A percentile compares a stretch with the other conserved stretches of the same genome.
phyloP scores from a whole-genome alignment of 1,140 invertebrate species.

The Prorops nasuta region DNA sequence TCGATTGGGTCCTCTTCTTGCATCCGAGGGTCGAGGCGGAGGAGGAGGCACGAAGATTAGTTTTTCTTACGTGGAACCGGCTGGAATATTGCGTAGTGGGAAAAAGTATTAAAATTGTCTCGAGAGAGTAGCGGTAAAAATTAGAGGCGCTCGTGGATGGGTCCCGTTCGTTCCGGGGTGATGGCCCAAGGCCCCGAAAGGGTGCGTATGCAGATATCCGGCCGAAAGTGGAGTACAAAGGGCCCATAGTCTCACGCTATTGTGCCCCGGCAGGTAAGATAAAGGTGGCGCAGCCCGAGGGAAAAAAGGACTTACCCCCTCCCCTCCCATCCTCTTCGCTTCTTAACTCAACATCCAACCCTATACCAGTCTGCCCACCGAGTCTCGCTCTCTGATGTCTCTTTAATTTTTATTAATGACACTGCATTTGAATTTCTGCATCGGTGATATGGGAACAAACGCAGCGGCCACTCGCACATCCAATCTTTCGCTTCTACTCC shows the following conservation, averaged over 20 bases:
- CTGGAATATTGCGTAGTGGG: too few species aligned
- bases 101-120: too few species aligned
- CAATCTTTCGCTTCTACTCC: not conserved
- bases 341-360: not conserved
- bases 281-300: conserved; percentile 43
- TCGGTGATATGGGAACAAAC: conserved; percentile 57
- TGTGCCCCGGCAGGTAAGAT: conserved; percentile 53
- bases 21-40: too few species aligned
- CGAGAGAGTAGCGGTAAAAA: too few species aligned
- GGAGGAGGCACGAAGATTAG: too few species aligned
- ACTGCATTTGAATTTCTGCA: conserved; percentile 56
- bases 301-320: not conserved
- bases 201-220: conserved; percentile 48
- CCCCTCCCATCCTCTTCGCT: not conserved
- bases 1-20: too few species aligned
- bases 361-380: too few species aligned
- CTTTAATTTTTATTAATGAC: conserved; percentile 61
- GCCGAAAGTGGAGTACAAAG: conserved; percentile 52
- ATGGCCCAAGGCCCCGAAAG: conserved; percentile 11
- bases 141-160: too few species aligned
- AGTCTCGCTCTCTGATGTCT: conserved; percentile 46
- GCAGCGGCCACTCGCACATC: conserved; percentile 10
- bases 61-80: too few species aligned
- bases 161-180: too few species aligned
- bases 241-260: conserved; percentile 57